Evolutionary conservation across 2,888 invertebrate genomes (phyloP), one percentile per base, ranked within the genome.

Genomic region (Papilio protenor): DNA sequence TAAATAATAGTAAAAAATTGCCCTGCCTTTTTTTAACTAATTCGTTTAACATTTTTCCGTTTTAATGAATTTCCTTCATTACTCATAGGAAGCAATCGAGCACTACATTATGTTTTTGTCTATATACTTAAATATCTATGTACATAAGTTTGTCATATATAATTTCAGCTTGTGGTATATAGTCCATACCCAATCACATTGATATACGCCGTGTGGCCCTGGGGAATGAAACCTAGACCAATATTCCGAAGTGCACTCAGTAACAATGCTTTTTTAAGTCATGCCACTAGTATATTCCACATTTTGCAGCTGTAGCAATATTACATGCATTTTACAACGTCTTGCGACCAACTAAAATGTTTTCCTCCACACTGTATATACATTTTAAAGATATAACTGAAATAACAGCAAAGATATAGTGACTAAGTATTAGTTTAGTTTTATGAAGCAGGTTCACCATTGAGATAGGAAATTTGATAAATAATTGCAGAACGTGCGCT

Each of bases 241-340:
- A 76, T 76, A 76, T 76, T 61, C 76, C 21, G 47, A 52, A 76
- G 76, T 76, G 70, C 76, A 76, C 52, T 49, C 76, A 27, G 76
- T 72, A 71, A 76, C 76, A 76, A 71, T 76, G 72, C 40, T 75
- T 75, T 52, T 72, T 57, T 72, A 72, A 73, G 59, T 73, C 73
- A 73, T 55, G 66, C 71, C 71, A 71, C 49, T 4, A 52, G 75
- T 40, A 21, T 66, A 75, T 75, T 75, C 57, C 40, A 75, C 52
- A 75, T 75, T 75, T 66, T 21, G 40, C 21, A 66, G 47, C 55
- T 55, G 52, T 69, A 45, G 66, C 55, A 55, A 75, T 75, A 69
- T 75, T 69, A 66, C 69, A 75, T 75, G 18, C 14, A 75, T 66
- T 66, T 75, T 75, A 66, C 12, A 75, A 23, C 61, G 61, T 59